phyloP scores from a whole-genome alignment of 2,797 vertebrate species.

The Falco berigora region DNA sequence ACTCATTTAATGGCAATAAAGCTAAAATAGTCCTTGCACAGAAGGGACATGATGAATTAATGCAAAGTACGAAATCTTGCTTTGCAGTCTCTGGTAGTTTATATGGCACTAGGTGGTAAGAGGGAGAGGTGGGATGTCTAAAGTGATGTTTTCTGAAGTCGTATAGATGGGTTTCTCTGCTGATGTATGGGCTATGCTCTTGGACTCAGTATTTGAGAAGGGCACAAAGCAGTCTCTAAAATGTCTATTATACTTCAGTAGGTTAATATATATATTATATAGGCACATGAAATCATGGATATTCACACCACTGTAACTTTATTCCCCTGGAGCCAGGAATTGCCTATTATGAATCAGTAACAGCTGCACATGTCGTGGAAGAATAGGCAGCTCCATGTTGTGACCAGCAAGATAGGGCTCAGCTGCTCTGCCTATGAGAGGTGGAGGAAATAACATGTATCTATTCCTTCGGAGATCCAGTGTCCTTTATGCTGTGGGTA shows the following conservation, averaged over 20 bases:
- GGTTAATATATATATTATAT: neutral
- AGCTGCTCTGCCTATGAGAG: neutral
- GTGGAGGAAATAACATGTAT: neutral
- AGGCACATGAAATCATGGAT: neutral
- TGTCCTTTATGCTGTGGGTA: neutral
- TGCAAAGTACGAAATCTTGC: neutral
- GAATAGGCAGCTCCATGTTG: neutral
- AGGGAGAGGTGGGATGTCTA: neutral
- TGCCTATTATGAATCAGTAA: neutral
- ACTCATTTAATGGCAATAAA: neutral
- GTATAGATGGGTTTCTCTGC: neutral
- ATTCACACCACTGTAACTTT: neutral
- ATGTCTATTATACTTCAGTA: neutral
- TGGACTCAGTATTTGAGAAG: neutral
- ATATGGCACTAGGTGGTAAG: neutral
- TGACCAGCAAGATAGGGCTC: accelerated
- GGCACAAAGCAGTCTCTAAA: neutral
- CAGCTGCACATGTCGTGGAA: neutral
- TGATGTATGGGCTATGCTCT: neutral
- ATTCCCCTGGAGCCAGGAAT: neutral
- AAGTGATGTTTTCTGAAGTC: neutral
- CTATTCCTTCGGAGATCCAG: neutral
- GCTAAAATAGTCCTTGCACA: neutral
- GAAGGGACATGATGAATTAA: neutral
- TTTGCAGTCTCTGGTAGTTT: neutral